phyloP scores from a whole-genome alignment of 2,888 invertebrate species.

The Hyles lineata region DNA sequence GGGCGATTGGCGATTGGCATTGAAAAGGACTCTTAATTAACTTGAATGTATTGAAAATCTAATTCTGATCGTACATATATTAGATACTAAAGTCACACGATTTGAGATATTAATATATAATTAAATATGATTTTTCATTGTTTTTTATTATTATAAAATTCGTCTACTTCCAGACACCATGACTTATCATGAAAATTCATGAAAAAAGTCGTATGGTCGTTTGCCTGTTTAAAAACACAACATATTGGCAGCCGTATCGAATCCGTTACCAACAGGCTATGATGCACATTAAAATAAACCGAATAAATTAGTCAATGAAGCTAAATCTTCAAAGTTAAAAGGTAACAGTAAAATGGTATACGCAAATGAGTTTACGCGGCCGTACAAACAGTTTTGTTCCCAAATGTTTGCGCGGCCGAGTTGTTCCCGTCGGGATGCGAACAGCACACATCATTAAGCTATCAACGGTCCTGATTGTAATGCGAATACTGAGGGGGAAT shows the following conservation, averaged over 20 bases:
- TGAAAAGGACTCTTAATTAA: background rate
- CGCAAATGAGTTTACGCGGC: background rate
- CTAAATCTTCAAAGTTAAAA: too few species aligned
- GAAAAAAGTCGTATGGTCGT: too few species aligned
- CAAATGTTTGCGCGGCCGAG: background rate
- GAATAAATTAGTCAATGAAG: background rate
- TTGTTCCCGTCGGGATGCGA: background rate
- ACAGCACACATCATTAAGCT: constrained; percentile 1
- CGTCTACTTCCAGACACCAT: too few species aligned
- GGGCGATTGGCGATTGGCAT: background rate
- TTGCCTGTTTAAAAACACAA: too few species aligned
- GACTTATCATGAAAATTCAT: too few species aligned
- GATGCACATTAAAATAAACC: background rate
- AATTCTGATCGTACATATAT: background rate
- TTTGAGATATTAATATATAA: too few species aligned
- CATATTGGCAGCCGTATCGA: too few species aligned
- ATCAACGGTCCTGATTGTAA: background rate
- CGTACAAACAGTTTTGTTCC: constrained; percentile 3
- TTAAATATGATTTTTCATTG: too few species aligned
- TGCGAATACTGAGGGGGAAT: background rate
- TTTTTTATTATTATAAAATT: too few species aligned
- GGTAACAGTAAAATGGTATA: background rate
- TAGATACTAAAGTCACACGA: background rate
- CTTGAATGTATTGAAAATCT: background rate
- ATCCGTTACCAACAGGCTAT: too few species aligned